These are phyloP conservation scores for Slavum lentiscoides DNA, from an alignment of 2,888 invertebrate genomes.

Conservation along the genomic window DNA sequence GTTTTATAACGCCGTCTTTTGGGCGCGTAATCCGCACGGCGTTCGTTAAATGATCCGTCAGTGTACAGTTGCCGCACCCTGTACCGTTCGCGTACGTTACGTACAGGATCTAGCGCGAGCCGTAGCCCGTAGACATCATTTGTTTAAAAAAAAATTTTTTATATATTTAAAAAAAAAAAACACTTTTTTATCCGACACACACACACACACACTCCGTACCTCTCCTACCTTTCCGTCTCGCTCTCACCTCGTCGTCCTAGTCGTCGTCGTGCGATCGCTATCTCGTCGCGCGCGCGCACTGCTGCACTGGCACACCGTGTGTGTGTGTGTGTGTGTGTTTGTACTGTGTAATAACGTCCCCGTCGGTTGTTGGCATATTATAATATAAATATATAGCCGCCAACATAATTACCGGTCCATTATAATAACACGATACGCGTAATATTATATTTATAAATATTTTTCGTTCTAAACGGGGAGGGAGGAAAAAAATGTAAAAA, in stretches of 20 bases:
- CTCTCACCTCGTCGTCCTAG: conserved; percentile 12
- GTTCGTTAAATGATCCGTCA: no score
- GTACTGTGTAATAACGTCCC: background rate
- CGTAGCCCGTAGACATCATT: conserved; percentile 41
- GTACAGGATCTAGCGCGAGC: no score
- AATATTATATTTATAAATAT: background rate
- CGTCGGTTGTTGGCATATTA: conserved; percentile 19
- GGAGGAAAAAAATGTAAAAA: conserved; percentile 3
- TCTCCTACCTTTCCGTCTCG: background rate
- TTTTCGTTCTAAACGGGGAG: background rate
- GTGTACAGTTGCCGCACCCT: no score
- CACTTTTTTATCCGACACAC: background rate
- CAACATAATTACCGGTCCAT: conserved; percentile 41
- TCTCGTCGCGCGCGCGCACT: conserved; percentile 3
- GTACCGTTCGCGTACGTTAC: background rate
- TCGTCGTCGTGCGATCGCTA: conserved; percentile 43
- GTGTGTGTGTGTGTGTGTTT: background rate
- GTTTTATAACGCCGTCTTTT: no score
- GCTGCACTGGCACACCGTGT: background rate
- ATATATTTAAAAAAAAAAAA: no score
- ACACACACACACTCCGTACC: background rate
- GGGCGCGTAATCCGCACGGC: no score
- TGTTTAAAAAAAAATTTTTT: conserved; percentile 17
- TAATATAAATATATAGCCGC: background rate
- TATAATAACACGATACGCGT: conserved; percentile 36